Evolutionary conservation across 2,113 vertebrate genomes (phyloP).

Genomic region (Emydura subglobosa): DNA sequence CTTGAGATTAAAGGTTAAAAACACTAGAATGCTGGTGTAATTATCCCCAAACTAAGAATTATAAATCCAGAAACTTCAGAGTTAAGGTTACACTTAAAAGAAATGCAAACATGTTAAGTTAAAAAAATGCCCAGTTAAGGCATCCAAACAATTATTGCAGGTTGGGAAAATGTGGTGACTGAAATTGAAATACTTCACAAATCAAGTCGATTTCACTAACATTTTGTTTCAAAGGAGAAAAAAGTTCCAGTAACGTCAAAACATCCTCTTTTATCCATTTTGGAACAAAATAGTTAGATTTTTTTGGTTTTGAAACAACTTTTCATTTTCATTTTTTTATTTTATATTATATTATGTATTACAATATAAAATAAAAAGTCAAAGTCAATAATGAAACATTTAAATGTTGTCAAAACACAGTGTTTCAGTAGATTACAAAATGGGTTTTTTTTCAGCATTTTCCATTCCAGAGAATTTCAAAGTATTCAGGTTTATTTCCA

Average conservation of each 20-base stretch:
- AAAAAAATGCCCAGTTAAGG: neutral
- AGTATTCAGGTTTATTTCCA: neutral
- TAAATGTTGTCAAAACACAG: too few relatives aligned
- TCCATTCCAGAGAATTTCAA: neutral
- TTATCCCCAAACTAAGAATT: neutral
- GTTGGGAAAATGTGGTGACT: neutral
- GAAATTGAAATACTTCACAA: neutral
- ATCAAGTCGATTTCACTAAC: neutral
- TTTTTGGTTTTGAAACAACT: neutral
- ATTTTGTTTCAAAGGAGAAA: neutral
- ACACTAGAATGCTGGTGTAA: neutral
- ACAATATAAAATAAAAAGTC: too few relatives aligned
- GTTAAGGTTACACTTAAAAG: neutral
- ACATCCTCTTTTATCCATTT: neutral
- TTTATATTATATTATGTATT: too few relatives aligned
- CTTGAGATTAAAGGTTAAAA: neutral
- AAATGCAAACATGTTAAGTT: neutral
- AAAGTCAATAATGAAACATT: too few relatives aligned
- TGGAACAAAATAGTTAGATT: neutral
- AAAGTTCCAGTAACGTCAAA: neutral
- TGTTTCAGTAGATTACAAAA: neutral
- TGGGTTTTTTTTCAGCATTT: neutral
- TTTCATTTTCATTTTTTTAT: neutral
- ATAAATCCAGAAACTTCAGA: neutral
- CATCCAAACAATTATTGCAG: neutral